These are phyloP conservation scores for Eulemur albifrons DNA, from an alignment of 2,797 vertebrate genomes.

Conservation along the genomic window DNA sequence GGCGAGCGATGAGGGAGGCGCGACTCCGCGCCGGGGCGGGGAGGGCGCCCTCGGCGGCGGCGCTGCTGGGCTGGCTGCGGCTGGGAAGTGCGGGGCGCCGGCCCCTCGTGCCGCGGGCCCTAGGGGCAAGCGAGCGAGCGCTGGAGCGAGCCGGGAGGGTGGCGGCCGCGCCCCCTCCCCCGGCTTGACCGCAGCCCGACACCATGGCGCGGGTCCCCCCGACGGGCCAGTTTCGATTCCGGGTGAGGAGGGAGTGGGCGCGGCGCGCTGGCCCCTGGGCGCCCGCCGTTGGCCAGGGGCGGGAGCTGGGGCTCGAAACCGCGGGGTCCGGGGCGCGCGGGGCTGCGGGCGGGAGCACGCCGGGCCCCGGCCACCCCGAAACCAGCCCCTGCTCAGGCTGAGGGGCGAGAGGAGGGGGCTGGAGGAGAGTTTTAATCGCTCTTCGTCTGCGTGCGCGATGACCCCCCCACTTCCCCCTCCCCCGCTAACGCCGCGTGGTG, in stretches of 20 bases:
- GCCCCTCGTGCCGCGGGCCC: neutral
- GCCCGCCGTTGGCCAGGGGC: neutral
- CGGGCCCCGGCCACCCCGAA: neutral
- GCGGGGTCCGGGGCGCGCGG: neutral
- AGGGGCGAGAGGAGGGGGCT: neutral
- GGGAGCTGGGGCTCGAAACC: neutral
- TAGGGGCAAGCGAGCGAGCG: neutral
- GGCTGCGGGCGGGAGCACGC: neutral
- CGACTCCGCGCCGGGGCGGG: slow-evolving; percentile 53
- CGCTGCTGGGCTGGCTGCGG: slow-evolving; percentile 48
- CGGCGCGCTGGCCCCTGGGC: neutral
- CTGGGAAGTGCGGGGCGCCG: slow-evolving; percentile 7
- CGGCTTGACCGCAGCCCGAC: neutral
- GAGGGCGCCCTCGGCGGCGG: slow-evolving; percentile 52
- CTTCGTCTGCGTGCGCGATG: neutral
- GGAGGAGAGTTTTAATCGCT: slow-evolving; percentile 30
- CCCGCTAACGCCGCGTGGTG: neutral
- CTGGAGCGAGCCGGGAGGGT: neutral
- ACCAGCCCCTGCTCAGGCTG: neutral
- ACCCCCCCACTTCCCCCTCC: neutral
- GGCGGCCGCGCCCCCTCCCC: neutral
- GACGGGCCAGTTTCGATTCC: slow-evolving; percentile 77
- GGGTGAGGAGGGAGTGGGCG: slow-evolving; percentile 68
- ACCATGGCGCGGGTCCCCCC: slow-evolving; percentile 69
- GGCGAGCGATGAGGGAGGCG: slow-evolving; percentile 63